phyloP scores from a whole-genome alignment of 2,888 invertebrate species.

The Leptura quadrifasciata region DNA sequence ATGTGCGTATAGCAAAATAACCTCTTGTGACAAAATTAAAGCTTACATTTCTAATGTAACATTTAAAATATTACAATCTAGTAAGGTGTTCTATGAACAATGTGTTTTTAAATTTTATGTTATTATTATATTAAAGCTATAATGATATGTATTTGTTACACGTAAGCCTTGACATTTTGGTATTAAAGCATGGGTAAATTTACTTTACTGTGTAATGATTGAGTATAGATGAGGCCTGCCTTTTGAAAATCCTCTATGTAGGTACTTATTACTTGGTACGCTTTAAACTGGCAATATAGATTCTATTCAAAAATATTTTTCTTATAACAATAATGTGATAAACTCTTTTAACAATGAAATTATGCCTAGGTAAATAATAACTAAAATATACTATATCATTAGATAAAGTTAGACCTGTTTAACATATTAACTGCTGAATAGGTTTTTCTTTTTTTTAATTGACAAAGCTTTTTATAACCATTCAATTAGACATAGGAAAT shows the following conservation, averaged over 20 bases:
- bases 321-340: no score
- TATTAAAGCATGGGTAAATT: conserved; percentile 56
- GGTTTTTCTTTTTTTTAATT: no score
- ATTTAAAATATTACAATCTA: conserved; percentile 37
- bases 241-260: not conserved
- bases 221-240: conserved; percentile 45
- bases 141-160: conserved; percentile 72
- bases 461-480: no score
- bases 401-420: no score
- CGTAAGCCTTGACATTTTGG: conserved; percentile 69
- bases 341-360: no score
- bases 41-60: conserved; percentile 36
- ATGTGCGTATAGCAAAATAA: conserved; percentile 35
- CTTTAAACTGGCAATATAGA: no score
- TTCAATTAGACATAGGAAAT: no score
- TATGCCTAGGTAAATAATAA: no score
- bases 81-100: conserved; percentile 43
- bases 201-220: conserved; percentile 53
- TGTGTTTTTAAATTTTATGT: conserved; percentile 43
- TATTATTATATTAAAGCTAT: conserved; percentile 70
- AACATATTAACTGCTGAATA: no score
- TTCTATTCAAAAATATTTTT: no score
- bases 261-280: no score
- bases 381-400: no score
- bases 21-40: conserved; percentile 15